phyloP scores from a whole-genome alignment of 2,797 vertebrate genomes.

The Miopithecus talapoin region DNA sequence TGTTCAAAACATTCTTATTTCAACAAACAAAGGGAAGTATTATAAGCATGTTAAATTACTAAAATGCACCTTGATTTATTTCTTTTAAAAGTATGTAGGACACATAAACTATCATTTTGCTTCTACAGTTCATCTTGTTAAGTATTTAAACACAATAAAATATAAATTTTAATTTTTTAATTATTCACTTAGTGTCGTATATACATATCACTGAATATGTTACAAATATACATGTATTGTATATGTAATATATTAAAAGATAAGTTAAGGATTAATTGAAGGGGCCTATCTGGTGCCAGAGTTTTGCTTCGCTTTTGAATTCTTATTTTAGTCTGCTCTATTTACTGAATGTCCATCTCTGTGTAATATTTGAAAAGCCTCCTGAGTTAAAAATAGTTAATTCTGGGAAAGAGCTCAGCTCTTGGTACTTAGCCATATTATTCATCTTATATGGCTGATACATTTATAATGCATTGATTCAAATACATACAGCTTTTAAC shows the following conservation, averaged over 20 bases:
- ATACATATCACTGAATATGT: neutral
- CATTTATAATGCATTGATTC: slow-evolving; percentile 56
- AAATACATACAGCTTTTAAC: slow-evolving; percentile 31
- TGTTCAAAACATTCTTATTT: neutral
- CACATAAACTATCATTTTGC: neutral
- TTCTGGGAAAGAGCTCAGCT: slow-evolving; percentile 15
- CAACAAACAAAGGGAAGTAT: neutral
- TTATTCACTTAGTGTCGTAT: neutral
- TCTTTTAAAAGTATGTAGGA: neutral
- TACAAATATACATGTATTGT: neutral
- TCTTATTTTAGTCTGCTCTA: neutral
- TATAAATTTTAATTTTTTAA: neutral
- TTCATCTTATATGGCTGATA: slow-evolving; percentile 31
- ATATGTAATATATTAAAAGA: neutral
- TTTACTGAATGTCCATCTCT: neutral
- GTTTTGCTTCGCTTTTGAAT: slow-evolving; percentile 2
- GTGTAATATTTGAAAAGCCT: neutral
- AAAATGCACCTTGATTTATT: neutral
- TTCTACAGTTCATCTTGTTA: neutral
- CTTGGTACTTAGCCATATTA: neutral
- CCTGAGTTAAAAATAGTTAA: slow-evolving; percentile 53
- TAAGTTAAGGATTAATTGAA: neutral
- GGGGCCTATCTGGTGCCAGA: neutral
- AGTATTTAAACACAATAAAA: slow-evolving; percentile 32
- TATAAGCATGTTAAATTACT: neutral